Base-by-base conservation (phyloP, 1,140 invertebrate species). In the Bombus haemorrhoidalis region DNA sequence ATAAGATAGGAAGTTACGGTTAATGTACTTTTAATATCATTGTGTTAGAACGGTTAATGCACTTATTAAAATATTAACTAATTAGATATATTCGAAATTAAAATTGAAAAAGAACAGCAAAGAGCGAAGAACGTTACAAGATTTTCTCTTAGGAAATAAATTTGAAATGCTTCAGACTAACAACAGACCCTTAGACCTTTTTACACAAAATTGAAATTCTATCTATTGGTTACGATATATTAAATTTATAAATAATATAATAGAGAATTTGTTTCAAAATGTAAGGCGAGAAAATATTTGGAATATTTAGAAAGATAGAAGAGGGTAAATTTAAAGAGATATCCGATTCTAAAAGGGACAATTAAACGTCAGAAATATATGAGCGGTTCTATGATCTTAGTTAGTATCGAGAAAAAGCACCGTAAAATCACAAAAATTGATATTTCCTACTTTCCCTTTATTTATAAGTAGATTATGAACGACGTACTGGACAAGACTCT, bases 1-100 rank as follows among this genome's bases (percentile, higher is more conserved):
- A 79, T 87, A 72, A 73, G 53, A 73, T 39, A 59, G 12, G 37
- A 41, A 43, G 18, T 15, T 32, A 47, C 10, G 15, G 25, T 79
- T 68, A 79, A 28, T 68, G 28, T 25, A 9, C 22, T 79, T 34
- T 79, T 28, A 47, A 25, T 68, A n/a, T 15, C 47, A 25, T 9
- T 32, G 32, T 15, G 1, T 32, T 6, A 15, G n/a, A 64, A 64
- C 10, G n/a, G 13, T 15, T n/a, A 18, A 32, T 15, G n/a, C 4
- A 2, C 47, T 53, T 53, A 53, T 53, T 22, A 22, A 6, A 53
- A 53, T 53, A 53, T 53, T 22, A 53, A 22, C 62, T 64, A 13
- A 64, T 64, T 32, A 15, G 28, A 32, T 6, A 66, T 32, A n/a
- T 6, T 8, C 0, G 28, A n/a, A 13, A 62, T n/a, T 2, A 62